phyloP scores from a whole-genome alignment of 2,797 vertebrate genomes.

The Myotis planiceps region DNA sequence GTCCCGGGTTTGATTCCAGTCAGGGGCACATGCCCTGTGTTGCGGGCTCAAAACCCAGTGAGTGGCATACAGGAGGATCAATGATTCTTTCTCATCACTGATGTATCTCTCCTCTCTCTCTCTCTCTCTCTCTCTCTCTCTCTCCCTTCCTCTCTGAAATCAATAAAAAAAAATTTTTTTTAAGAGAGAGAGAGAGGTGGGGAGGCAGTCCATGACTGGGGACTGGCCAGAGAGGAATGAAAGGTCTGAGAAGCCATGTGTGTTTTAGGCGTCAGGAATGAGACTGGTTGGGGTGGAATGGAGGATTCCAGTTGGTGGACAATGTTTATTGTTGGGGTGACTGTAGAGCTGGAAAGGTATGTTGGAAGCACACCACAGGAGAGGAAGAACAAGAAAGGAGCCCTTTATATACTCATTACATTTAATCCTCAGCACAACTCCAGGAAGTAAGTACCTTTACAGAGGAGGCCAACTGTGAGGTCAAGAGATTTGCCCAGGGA shows the following conservation, averaged over 20 bases:
- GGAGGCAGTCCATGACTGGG: not conserved
- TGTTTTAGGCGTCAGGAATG: not conserved
- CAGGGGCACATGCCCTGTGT: no score
- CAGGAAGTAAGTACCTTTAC: not conserved
- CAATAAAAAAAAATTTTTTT: no score
- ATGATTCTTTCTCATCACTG: no score
- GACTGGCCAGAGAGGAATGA: not conserved
- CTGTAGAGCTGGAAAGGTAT: not conserved
- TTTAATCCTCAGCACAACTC: not conserved
- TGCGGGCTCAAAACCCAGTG: no score
- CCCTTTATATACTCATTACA: not conserved
- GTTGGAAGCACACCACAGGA: not conserved
- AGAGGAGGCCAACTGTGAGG: slow-evolving; percentile 3
- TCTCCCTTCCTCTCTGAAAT: no score
- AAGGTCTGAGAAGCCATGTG: not conserved
- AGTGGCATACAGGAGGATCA: no score
- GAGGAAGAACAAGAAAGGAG: slow-evolving; percentile 5
- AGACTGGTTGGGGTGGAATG: not conserved
- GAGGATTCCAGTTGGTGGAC: not conserved
- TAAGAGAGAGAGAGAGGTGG: not conserved
- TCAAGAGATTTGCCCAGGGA: not conserved
- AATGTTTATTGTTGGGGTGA: not conserved
- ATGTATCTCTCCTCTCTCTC: no score
- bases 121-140: no score
- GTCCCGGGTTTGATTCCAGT: no score